Base-by-base conservation (phyloP, 2,797 vertebrate genomes). In the Sebastes taczanowskii region DNA sequence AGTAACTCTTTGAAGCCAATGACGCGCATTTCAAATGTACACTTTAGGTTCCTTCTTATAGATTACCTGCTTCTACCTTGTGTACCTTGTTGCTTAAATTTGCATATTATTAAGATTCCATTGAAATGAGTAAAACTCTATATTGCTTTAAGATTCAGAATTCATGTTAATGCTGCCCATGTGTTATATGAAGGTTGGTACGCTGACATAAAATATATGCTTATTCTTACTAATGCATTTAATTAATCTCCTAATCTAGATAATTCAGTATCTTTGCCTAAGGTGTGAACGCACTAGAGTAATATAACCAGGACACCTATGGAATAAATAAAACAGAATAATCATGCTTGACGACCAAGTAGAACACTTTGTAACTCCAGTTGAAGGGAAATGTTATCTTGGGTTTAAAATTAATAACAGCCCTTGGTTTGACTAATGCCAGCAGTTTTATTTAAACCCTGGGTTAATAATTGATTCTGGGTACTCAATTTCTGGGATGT, bases 211-310 rank as follows among this genome's bases (percentile, higher is more conserved):
- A 79, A 66, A 71, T 65, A 66, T 76, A 81, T 71, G 9, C 38
- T 46, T 55, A 42, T 78, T 79, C 52, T 55, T 16, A 70, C 38
- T 84, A 60, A 84, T 83, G 80, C 74, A 56, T 81, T 65, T 18
- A 61, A 73, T 25, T 60, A 68, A 82, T 69, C 27, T 46, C n/a
- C 23, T 78, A 23, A 84, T 86, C 70, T 78, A 49, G 13, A 58
- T 65, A 58, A n/a, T 22, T 27, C 2, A 8, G 2, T 53, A 29
- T n/a, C 34, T 65, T 63, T n/a, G 49, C 18, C 30, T 7, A 60
- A 9, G 38, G 38, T 66, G 61, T 74, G 29, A 65, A 55, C 34
- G 27, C 20, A 64, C 2, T 52, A 62, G 23, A 77, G 32, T 65
- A 65, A 72, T 56, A 56, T 59, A 5, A 77, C 29, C 25, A 77